These are phyloP conservation scores for Macrophya annulata DNA, from an alignment of 2,888 invertebrate species.

Conservation along the genomic window DNA sequence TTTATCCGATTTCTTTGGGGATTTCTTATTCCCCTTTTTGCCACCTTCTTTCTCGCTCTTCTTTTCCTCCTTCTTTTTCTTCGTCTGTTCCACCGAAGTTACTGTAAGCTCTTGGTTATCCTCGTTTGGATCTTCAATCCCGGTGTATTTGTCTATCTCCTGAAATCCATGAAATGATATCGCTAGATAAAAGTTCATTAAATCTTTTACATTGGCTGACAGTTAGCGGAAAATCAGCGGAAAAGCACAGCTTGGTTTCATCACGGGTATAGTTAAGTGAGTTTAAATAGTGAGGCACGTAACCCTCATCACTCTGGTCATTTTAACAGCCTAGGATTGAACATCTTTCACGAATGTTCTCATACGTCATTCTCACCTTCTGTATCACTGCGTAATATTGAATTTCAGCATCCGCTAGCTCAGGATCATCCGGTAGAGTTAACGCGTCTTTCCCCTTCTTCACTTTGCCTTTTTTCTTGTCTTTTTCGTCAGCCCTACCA, in stretches of 20 bases:
- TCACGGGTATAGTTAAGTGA: background rate
- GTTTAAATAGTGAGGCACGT: background rate
- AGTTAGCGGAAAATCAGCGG: background rate
- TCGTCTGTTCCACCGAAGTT: background rate
- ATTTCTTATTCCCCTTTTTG: constrained; percentile 22
- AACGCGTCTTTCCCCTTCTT: constrained; percentile 36
- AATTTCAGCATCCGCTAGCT: constrained; percentile 48
- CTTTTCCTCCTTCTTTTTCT: constrained; percentile 26
- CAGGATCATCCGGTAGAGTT: constrained; percentile 48
- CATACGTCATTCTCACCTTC: constrained; percentile 44
- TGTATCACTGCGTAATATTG: constrained; percentile 48
- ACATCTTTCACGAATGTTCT: background rate
- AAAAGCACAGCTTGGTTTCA: background rate
- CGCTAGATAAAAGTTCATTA: background rate
- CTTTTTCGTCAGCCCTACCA: constrained; percentile 16
- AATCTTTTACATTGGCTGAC: background rate
- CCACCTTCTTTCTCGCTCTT: constrained; percentile 39
- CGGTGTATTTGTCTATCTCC: constrained; percentile 70
- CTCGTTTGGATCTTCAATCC: constrained; percentile 58
- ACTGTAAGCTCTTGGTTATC: background rate
- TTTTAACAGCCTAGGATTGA: background rate
- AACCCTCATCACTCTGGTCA: constrained; percentile 13
- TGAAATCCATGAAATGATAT: constrained; percentile 53
- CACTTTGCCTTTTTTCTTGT: constrained; percentile 53
- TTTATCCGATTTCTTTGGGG: constrained; percentile 12